Conservation (phyloP, 2,797 vertebrate species). For the Cyprinella venusta region DNA sequence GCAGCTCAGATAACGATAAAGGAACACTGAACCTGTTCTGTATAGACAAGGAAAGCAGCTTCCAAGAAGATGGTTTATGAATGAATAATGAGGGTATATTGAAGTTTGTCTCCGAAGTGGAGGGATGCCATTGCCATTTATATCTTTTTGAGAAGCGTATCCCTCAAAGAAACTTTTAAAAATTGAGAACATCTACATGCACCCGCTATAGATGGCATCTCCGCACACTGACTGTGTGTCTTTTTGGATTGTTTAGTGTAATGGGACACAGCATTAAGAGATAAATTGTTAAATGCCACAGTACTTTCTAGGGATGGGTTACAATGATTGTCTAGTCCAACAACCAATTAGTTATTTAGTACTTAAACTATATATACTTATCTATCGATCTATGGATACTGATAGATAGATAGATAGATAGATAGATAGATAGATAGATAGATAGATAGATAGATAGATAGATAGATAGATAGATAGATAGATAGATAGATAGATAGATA, state of each 20-base stretch:
- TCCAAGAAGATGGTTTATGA: slow-evolving; percentile 77
- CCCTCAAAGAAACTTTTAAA: slow-evolving; percentile 72
- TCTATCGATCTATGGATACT: no score
- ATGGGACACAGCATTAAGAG: neutral
- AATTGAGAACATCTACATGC: slow-evolving; percentile 68
- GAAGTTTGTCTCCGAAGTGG: slow-evolving; percentile 74
- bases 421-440: no score
- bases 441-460: no score
- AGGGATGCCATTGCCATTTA: slow-evolving; percentile 67
- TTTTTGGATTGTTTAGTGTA: slow-evolving; percentile 54
- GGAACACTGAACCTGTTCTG: slow-evolving; percentile 72
- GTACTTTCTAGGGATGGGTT: neutral
- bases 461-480: no score
- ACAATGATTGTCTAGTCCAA: slow-evolving; percentile 6
- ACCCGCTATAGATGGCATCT: slow-evolving; percentile 61
- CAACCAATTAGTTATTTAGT: neutral
- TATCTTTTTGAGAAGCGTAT: slow-evolving; percentile 49
- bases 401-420: no score
- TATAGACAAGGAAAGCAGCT: slow-evolving; percentile 76
- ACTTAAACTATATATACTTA: neutral
- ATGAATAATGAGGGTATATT: slow-evolving; percentile 81
- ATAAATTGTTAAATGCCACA: neutral
- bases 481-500: no score
- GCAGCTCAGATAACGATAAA: slow-evolving; percentile 74
- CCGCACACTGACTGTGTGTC: slow-evolving; percentile 65